phyloP scores from a whole-genome alignment of 1,140 invertebrate genomes.

The Amyelois transitella region DNA sequence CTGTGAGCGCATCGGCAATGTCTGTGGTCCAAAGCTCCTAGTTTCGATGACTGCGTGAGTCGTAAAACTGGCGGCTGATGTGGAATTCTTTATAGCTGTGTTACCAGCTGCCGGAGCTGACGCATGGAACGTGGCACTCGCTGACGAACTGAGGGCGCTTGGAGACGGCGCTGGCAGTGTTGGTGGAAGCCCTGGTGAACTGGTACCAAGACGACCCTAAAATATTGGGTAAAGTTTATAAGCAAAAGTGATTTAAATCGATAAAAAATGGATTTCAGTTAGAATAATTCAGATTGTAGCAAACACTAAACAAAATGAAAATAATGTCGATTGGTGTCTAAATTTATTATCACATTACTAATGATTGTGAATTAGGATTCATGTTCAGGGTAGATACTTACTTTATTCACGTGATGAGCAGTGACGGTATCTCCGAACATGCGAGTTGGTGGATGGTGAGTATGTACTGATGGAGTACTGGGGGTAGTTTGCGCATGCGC shows the following conservation, averaged over 20 bases:
- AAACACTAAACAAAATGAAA: background rate
- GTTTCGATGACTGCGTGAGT: slow-evolving; percentile 73
- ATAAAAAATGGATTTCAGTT: slow-evolving; percentile 7
- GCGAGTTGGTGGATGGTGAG: slow-evolving; percentile 56
- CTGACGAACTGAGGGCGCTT: slow-evolving; percentile 67
- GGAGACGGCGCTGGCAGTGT: slow-evolving; percentile 80
- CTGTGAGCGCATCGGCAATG: slow-evolving; percentile 72
- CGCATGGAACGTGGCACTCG: slow-evolving; percentile 64
- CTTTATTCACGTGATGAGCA: slow-evolving; percentile 63
- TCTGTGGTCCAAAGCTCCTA: slow-evolving; percentile 72
- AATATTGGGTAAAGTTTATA: too few relatives aligned
- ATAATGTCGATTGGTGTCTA: too few relatives aligned
- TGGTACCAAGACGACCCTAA: slow-evolving; percentile 56
- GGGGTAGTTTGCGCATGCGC: slow-evolving; percentile 52
- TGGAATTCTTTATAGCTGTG: slow-evolving; percentile 74
- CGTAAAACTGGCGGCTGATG: slow-evolving; percentile 75
- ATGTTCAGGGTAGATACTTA: too few relatives aligned
- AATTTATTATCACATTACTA: background rate
- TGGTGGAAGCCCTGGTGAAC: slow-evolving; percentile 76
- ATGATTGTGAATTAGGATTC: too few relatives aligned
- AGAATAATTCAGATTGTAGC: background rate
- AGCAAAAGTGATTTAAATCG: too few relatives aligned
- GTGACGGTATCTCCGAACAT: slow-evolving; percentile 78
- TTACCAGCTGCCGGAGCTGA: slow-evolving; percentile 70
- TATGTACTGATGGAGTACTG: slow-evolving; percentile 31